These are phyloP conservation scores for Varanus salvator DNA, from an alignment of 2,113 vertebrate genomes.

Conservation along the genomic window DNA sequence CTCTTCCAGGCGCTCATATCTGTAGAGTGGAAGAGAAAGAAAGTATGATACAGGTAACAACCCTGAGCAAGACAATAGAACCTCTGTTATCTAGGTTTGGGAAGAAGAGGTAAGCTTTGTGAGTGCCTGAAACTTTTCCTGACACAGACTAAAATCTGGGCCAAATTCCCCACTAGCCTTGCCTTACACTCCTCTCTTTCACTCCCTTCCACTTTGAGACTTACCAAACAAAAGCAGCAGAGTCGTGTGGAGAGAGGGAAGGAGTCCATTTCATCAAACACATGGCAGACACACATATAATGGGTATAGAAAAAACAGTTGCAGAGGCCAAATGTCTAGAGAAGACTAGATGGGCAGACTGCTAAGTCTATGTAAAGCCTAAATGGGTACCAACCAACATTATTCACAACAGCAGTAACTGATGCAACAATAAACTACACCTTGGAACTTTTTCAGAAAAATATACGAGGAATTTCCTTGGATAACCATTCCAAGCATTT, in stretches of 20 bases:
- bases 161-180: background rate
- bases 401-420: background rate
- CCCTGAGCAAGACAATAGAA: fast-evolving
- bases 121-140: background rate
- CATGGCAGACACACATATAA: background rate
- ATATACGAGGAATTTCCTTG: background rate
- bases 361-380: background rate
- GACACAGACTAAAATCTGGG: background rate
- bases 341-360: background rate
- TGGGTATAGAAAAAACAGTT: background rate
- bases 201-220: background rate
- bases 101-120: background rate
- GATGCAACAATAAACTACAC: background rate
- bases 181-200: no score
- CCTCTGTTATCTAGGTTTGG: background rate
- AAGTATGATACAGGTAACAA: fast-evolving
- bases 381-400: background rate
- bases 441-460: background rate
- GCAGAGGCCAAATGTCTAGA: background rate
- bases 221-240: background rate
- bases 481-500: background rate
- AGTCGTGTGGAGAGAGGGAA: background rate
- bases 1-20: constrained; percentile 96
- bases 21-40: constrained; percentile 35
- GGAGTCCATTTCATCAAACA: background rate